Evolutionary conservation across 2,113 vertebrate genomes (phyloP), one percentile per base, ranked within the genome.

Genomic region (Hepsetus odoe): DNA sequence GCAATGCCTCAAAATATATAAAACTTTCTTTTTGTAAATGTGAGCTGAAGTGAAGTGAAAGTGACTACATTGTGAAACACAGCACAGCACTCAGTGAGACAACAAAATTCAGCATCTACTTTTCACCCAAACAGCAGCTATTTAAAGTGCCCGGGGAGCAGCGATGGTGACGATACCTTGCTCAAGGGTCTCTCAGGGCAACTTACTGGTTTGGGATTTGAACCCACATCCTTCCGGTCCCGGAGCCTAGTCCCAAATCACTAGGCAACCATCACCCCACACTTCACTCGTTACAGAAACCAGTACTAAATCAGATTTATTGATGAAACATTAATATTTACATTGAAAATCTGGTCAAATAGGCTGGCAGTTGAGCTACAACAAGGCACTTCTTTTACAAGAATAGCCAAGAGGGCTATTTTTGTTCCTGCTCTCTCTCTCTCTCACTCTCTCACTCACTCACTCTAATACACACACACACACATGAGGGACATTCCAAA

Each of bases 281-380:
- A 59, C 76, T 66, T 77, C 66, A 33, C 53, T 77, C 44, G 44
- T 77, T 77, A 56, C 7, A 6, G 49, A 51, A 67, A 24, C 30
- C 72, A 32, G 58, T 33, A 62, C 72, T 62, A 59, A 14, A 5
- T 13, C 53, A 69, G 49, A 66, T 77, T 69, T 69, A 77, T 69
- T 77, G 53, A 77, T 59, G 32, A 59, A 53, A 77, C 65, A 58
- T 69, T 49, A 69, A n/a, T 59, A 53, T 26, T 32, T 59, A 59
- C 58, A 20, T 58, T 56, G 35, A 68, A 56, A 68, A 58, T 44
- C 68, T 68, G 64, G 58, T 35, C 68, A 58, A 77, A 77, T 6
- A 67, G 62, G 10, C 49, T 40, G 24, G 61, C 49, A 30, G 30
- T 35, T 11, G 20, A 44, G 33, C 44, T 55, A 67, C 67, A 67